These are phyloP conservation scores for Calcarius lapponicus DNA, from an alignment of 2,797 vertebrate genomes.

Conservation along the genomic window DNA sequence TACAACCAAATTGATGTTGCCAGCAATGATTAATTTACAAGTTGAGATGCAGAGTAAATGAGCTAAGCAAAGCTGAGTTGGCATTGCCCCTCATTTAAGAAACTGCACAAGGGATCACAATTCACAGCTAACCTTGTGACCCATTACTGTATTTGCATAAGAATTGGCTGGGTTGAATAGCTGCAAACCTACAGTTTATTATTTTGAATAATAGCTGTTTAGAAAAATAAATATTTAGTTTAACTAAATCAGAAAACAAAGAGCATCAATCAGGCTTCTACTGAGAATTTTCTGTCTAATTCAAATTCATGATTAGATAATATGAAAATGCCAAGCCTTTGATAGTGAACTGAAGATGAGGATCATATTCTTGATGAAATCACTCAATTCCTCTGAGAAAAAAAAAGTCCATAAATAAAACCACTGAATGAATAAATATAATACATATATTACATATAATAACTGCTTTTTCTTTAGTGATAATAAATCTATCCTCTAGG, in stretches of 20 bases:
- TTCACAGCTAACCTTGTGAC: conserved; percentile 23
- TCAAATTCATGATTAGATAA: background rate
- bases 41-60: conserved; percentile 75
- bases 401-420: background rate
- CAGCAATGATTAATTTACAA: conserved; percentile 80
- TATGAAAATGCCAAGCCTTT: background rate
- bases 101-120: conserved; percentile 56
- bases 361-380: background rate
- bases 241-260: background rate
- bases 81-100: conserved; percentile 68
- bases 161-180: conserved; percentile 15
- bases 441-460: background rate
- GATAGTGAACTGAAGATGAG: background rate
- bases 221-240: background rate
- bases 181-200: conserved; percentile 27
- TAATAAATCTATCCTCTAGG: background rate
- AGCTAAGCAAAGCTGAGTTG: conserved; percentile 75
- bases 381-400: background rate
- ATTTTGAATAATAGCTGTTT: background rate
- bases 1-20: conserved; percentile 78
- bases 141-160: conserved; percentile 23
- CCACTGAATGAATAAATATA: background rate
- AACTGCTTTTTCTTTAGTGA: background rate
- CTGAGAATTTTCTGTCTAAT: background rate
- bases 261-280: background rate